Base-by-base conservation (phyloP, 2,888 invertebrate genomes). In the Drosophila subsilvestris region DNA sequence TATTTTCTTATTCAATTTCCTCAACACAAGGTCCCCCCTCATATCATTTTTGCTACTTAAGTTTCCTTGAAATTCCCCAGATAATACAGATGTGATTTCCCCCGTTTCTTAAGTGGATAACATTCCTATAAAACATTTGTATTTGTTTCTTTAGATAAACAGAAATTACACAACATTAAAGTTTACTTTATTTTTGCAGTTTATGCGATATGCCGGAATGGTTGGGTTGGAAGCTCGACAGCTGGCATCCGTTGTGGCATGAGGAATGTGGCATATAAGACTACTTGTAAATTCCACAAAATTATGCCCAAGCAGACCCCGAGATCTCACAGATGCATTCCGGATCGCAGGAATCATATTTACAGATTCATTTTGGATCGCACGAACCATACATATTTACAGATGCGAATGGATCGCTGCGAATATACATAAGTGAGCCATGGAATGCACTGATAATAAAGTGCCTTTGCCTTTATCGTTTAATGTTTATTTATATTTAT, bases 221-320 rank as follows among this genome's bases (percentile, higher is more conserved):
- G 44, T 42, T 53, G 37, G 20, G 3, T 22, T 22, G 22, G 22
- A 20, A 42, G 42, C 12, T 48, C 10, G 48, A 57, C 66, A 56
- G 49, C 69, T 68, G 71, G 71, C 68, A 71, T 71, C 60, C 68
- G 71, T 49, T 71, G 29, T 48, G 68, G 10, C 42, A 43, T 55
- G 37, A 48, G 60, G 53, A 71, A 68, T 68, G 42, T 14, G 43
- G 43, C 53, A 53, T 69, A 67, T 32, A 12, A 3, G 32, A 32
- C 4, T 12, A 4, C 37, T 14, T 14, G 12, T 55, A 65, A 76
- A 75, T 79, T 66, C 59, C 71, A 67, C 47, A 66, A 67, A 57
- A 43, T 60, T 66, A 70, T 78, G 62, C 76, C 67, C 58, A 50
- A 53, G 68, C 72, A 63, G 51, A 65, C 14, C 10, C 29, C 37